These are phyloP conservation scores for Phrynocephalus guinanensis DNA, from an alignment of 2,797 vertebrate genomes.

Conservation along the genomic window DNA sequence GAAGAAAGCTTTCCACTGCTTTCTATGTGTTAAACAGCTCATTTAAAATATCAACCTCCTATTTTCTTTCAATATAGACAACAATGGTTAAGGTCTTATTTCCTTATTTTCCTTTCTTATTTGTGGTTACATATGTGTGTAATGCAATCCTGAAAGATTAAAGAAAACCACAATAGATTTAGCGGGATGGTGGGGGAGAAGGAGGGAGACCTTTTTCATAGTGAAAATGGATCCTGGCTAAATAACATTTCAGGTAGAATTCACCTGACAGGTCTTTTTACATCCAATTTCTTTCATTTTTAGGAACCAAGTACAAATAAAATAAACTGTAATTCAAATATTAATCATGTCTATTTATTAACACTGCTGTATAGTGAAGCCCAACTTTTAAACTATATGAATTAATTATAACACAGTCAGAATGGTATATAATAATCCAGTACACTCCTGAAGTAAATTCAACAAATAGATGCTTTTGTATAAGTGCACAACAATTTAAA, in stretches of 20 bases:
- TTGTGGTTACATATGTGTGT: not conserved
- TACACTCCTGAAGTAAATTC: not conserved
- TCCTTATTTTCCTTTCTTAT: not conserved
- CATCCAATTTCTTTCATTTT: conserved; percentile 43
- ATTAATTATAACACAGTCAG: not conserved
- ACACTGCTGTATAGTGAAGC: not conserved
- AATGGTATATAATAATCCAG: not conserved
- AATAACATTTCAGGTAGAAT: not conserved
- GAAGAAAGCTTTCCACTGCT: not conserved
- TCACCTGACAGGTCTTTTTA: not conserved
- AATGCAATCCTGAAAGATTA: not conserved
- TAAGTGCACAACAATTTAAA: not conserved
- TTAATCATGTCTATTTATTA: not conserved
- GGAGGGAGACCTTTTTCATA: not conserved
- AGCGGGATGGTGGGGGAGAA: too few relatives aligned
- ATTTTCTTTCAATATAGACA: not conserved
- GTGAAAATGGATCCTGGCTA: not conserved
- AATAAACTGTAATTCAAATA: conserved; percentile 47
- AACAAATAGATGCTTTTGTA: not conserved
- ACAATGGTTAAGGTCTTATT: not conserved
- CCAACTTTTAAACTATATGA: not conserved
- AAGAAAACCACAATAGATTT: not conserved
- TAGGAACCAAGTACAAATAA: conserved; percentile 39
- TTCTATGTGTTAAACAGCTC: not conserved
- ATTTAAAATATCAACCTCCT: not conserved